Evolutionary conservation across 2,113 vertebrate genomes (phyloP).

Genomic region (Gymnobelideus leadbeateri): DNA sequence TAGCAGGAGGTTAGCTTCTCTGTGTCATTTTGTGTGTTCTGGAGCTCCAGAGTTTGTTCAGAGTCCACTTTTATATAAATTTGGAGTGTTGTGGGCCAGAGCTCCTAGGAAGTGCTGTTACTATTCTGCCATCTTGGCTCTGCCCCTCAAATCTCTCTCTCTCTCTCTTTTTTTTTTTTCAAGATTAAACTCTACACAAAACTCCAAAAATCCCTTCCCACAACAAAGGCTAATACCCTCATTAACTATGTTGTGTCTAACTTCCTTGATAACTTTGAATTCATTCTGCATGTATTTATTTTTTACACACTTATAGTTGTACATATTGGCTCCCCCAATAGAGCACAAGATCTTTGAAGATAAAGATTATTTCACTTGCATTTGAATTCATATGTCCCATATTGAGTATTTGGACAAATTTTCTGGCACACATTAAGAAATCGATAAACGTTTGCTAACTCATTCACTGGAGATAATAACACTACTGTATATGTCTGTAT

Average conservation of each 20-base stretch:
- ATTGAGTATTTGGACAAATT: background rate
- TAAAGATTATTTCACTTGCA: background rate
- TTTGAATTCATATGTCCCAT: background rate
- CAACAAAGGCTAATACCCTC: background rate
- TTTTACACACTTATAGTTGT: background rate
- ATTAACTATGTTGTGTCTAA: background rate
- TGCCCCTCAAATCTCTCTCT: too few relatives aligned
- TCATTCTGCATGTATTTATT: background rate
- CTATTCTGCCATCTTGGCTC: too few relatives aligned
- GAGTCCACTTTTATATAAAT: too few relatives aligned
- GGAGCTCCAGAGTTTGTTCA: too few relatives aligned
- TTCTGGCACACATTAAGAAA: background rate
- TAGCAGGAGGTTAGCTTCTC: too few relatives aligned
- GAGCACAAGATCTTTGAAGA: conserved; percentile 1
- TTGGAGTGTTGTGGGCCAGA: too few relatives aligned
- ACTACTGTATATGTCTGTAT: background rate
- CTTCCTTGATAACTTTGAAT: background rate
- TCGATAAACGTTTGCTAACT: background rate
- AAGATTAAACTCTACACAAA: background rate
- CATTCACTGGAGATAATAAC: background rate
- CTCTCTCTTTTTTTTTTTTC: background rate
- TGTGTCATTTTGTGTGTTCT: too few relatives aligned
- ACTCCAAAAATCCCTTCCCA: background rate
- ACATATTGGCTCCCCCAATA: background rate
- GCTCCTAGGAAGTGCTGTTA: too few relatives aligned